Conservation (phyloP, 1,140 invertebrate genomes). For the Monomorium pharaonis region DNA sequence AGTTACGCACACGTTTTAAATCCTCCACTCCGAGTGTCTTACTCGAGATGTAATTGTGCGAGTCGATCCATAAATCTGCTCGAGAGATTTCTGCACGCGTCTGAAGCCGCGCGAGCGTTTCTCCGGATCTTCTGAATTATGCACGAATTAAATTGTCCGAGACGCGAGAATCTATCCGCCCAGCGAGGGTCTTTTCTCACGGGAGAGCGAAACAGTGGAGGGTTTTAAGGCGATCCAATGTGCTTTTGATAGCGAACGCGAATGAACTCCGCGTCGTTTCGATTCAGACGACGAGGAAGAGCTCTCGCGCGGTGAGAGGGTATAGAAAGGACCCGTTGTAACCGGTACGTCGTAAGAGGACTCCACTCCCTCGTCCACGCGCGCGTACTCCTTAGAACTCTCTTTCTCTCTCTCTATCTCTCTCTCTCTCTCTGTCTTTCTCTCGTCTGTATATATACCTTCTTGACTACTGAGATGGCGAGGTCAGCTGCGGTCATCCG, state of each 20-base stretch:
- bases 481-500: constrained; percentile 76
- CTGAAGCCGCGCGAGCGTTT: no score
- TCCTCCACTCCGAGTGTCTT: not conserved
- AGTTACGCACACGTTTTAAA: constrained; percentile 32
- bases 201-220: not conserved
- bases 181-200: not conserved
- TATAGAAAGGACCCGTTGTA: constrained; percentile 60
- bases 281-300: constrained; percentile 17
- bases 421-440: constrained; percentile 51
- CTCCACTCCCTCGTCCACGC: constrained; percentile 45
- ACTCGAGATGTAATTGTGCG: not conserved
- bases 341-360: constrained; percentile 59
- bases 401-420: constrained; percentile 51
- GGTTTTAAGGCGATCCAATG: constrained; percentile 7
- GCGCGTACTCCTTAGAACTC: constrained; percentile 22
- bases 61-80: not conserved
- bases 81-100: not conserved
- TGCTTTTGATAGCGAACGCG: constrained; percentile 27
- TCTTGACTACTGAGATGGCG: constrained; percentile 62
- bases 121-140: not conserved
- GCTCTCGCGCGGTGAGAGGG: not conserved
- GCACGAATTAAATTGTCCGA: not conserved
- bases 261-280: constrained; percentile 21
- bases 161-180: not conserved
- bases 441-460: constrained; percentile 41